A percentile compares a stretch with the other conserved stretches of the same genome.
Conservation (phyloP, 2,797 vertebrate species). For the Schizothorax lantsangensis region DNA sequence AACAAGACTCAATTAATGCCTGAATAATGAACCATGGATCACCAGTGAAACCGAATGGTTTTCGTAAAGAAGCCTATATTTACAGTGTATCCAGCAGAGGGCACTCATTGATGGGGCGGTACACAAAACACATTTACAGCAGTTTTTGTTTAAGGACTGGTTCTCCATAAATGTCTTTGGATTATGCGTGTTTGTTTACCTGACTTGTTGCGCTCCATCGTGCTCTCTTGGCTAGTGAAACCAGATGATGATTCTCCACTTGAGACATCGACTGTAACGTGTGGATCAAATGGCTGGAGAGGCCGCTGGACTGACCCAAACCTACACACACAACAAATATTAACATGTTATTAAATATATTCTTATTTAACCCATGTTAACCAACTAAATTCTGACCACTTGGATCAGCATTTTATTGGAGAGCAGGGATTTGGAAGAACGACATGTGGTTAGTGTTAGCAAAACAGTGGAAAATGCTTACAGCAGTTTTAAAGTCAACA, state of each 20-base stretch:
- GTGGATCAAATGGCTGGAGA: constrained; percentile 81
- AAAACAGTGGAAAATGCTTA: background rate
- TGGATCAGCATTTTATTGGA: too few relatives aligned
- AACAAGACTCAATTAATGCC: background rate
- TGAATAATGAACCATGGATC: background rate
- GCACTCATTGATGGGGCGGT: constrained; percentile 7
- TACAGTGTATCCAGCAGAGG: constrained; percentile 49
- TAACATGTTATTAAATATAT: background rate
- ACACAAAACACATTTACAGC: background rate
- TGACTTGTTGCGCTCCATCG: constrained; percentile 88
- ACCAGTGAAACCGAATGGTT: background rate
- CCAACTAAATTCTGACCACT: background rate
- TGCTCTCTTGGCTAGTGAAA: constrained; percentile 89
- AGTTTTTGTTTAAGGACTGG: constrained; percentile 16
- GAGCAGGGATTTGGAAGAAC: background rate
- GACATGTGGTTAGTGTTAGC: background rate
- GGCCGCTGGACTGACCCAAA: constrained; percentile 79
- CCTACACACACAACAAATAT: constrained; percentile 67
- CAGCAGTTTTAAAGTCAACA: background rate
- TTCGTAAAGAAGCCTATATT: background rate
- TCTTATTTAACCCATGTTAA: background rate
- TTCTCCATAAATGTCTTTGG: background rate
- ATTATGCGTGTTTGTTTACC: constrained; percentile 73
- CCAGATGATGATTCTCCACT: constrained; percentile 89
- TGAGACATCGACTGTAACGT: constrained; percentile 81